These are phyloP conservation scores for Eonycteris spelaea DNA, from an alignment of 2,113 vertebrate genomes.

Conservation along the genomic window DNA sequence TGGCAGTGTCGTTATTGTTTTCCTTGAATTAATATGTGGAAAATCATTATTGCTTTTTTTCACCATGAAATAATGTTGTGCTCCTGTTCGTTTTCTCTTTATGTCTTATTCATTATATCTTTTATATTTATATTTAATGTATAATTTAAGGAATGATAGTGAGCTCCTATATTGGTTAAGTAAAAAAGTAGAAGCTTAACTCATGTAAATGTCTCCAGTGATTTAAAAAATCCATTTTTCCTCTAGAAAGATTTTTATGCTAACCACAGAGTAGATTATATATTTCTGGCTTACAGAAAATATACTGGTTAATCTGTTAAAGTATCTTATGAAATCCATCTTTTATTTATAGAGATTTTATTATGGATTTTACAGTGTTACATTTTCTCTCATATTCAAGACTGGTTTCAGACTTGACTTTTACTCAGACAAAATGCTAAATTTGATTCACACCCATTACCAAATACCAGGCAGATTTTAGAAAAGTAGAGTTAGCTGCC, in stretches of 20 bases:
- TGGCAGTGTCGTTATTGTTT: neutral
- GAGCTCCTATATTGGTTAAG: neutral
- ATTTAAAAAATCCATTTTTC: neutral
- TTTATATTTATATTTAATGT: neutral
- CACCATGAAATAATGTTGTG: neutral
- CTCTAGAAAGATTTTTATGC: neutral
- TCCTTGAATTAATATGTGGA: neutral
- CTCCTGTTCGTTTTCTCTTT: neutral
- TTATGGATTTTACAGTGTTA: neutral
- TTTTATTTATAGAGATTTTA: constrained; percentile 15
- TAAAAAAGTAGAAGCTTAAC: neutral
- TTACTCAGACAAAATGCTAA: neutral
- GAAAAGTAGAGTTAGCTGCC: neutral
- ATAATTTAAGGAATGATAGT: neutral
- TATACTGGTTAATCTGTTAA: neutral
- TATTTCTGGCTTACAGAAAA: neutral
- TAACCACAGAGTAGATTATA: neutral
- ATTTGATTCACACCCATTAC: neutral
- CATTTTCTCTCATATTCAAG: neutral
- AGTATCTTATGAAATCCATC: neutral
- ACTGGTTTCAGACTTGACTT: neutral
- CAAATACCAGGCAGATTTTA: neutral
- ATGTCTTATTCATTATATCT: neutral
- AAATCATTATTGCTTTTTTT: neutral
- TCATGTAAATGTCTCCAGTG: neutral